phyloP scores from a whole-genome alignment of 2,113 vertebrate species.

The Hydrochoerus hydrochaeris region DNA sequence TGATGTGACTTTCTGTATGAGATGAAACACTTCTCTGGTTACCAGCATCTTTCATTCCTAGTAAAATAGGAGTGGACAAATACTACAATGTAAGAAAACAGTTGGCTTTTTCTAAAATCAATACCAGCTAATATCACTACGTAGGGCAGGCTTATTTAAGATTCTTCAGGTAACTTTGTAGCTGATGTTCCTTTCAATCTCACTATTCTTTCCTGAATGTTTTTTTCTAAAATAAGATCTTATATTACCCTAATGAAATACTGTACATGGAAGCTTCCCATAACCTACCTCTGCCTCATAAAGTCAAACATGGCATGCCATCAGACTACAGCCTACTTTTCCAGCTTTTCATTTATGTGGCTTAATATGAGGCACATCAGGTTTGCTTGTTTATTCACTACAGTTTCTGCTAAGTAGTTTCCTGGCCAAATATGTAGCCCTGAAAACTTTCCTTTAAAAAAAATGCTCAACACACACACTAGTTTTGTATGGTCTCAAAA shows the following conservation, averaged over 20 bases:
- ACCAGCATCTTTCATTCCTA: conserved; percentile 77
- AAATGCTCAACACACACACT: neutral
- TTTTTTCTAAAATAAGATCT: conserved; percentile 47
- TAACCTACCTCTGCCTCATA: neutral
- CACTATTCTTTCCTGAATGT: neutral
- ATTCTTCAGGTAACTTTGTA: neutral
- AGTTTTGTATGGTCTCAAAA: conserved; percentile 30
- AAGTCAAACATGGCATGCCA: neutral
- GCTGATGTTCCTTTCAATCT: conserved; percentile 18
- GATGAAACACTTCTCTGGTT: conserved; percentile 26
- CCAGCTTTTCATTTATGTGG: conserved; percentile 26
- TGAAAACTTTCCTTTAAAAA: conserved; percentile 44
- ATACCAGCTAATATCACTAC: neutral
- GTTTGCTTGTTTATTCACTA: conserved; percentile 33
- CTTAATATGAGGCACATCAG: neutral
- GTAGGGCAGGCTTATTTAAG: neutral
- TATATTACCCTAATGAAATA: neutral
- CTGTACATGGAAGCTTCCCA: neutral
- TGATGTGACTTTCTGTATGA: neutral
- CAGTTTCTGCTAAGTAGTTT: conserved; percentile 46
- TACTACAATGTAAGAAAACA: conserved; percentile 34
- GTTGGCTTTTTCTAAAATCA: conserved; percentile 51
- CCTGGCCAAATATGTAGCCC: conserved; percentile 15
- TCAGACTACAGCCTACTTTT: conserved; percentile 26
- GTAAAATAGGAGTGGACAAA: neutral